A percentile compares a stretch with the other conserved stretches of the same genome.
phyloP scores from a whole-genome alignment of 2,797 vertebrate species.

The Sebastiscus albofasciatus region DNA sequence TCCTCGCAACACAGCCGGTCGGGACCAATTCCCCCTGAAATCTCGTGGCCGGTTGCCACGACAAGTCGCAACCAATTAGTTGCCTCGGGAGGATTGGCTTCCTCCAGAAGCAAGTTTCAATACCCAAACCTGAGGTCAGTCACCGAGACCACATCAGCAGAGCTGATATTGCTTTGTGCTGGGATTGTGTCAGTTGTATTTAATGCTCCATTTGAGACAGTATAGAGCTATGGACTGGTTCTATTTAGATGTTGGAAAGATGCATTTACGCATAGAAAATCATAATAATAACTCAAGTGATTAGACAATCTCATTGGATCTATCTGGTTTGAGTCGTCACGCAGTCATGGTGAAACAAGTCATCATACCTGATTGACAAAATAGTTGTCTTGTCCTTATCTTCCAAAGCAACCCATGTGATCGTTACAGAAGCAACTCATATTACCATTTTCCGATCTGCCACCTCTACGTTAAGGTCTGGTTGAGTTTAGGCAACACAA shows the following conservation, averaged over 20 bases:
- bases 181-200: neutral
- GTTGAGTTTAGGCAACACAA: too few species aligned
- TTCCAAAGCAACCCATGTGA: neutral
- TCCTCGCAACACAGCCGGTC: slow-evolving; percentile 38
- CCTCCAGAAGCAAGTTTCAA: slow-evolving; percentile 38
- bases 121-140: slow-evolving; percentile 41
- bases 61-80: slow-evolving; percentile 56
- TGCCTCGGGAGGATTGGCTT: slow-evolving; percentile 27
- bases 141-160: slow-evolving; percentile 6
- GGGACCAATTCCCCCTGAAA: slow-evolving; percentile 52
- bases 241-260: neutral
- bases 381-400: neutral
- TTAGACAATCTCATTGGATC: neutral
- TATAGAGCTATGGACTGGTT: neutral
- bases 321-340: neutral
- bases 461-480: too few species aligned
- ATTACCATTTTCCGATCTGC: neutral
- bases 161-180: slow-evolving; percentile 20
- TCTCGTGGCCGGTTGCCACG: slow-evolving; percentile 50
- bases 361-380: neutral
- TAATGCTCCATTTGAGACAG: neutral
- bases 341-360: neutral
- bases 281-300: neutral
- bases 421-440: neutral
- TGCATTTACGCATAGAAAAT: neutral